Base-by-base conservation (phyloP, 1,140 invertebrate genomes). In the Drosophila nannoptera region DNA sequence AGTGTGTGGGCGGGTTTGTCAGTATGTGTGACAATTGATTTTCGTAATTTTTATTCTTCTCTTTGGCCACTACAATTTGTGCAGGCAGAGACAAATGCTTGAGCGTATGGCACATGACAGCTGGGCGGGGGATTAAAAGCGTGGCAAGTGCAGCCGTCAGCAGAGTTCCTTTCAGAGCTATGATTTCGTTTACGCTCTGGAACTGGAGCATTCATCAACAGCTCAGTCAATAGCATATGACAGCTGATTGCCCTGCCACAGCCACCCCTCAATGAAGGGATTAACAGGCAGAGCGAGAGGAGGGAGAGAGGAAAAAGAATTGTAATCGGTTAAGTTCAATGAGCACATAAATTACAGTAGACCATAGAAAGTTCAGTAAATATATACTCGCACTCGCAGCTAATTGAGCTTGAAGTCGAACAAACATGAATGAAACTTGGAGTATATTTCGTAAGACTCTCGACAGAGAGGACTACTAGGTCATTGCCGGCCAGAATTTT, bases 21-120 rank as follows among this genome's bases (percentile, higher is more conserved):
- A 33, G 14, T 53, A 16, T 56, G 66, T 29, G 36, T 31, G 49
- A 7, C 81, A 58, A 84, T 84, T 84, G 81, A 84, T 84, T 84
- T 78, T 52, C 49, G 8, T 36, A 14, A 8, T 32, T 55, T 42
- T 12, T 32, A 4, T 31, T 55, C 14, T 31, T 5, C 33, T 14
- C 31, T 54, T 38, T 43, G 7, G 12, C n/a, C 32, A 29, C 29
- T 55, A 52, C 33, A 43, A 32, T 55, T 62, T 59, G n/a, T 43
- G 38, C 32, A 40, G 50, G 11, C 14, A 42, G 49, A 59, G 78
- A 84, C 71, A 83, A 80, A 76, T 76, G 48, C 56, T 46, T 65
- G 68, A 55, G 56, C 46, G 55, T 66, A 70, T 69, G 55, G 35
- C 61, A 59, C 16, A 36, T 56, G 71, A 54, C 45, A 52, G 31